These are phyloP conservation scores for Eciton burchellii DNA, from an alignment of 1,140 invertebrate species.

Conservation along the genomic window DNA sequence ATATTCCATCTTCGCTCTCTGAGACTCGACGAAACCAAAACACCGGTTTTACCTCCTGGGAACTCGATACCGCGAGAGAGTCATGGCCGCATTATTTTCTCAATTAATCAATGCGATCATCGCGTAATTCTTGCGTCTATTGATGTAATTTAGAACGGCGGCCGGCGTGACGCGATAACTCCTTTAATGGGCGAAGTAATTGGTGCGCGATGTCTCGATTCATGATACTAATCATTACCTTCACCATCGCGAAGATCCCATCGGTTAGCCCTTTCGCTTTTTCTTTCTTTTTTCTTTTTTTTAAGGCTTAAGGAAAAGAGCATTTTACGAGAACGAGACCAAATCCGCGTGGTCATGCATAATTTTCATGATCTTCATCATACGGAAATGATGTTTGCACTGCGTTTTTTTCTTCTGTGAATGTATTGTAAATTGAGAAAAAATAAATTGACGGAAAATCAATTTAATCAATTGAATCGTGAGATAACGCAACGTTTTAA, in stretches of 20 bases:
- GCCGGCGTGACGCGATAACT: conserved; percentile 1
- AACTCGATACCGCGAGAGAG: background rate
- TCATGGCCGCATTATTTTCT: conserved; percentile 4
- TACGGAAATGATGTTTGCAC: background rate
- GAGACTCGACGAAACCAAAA: conserved; percentile 20
- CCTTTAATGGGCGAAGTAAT: conserved; percentile 46
- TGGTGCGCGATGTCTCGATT: background rate
- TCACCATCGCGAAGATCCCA: background rate
- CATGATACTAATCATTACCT: background rate
- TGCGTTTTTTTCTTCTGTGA: background rate
- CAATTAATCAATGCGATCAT: conserved; percentile 50
- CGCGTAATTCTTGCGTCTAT: conserved; percentile 38
- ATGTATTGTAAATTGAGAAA: background rate
- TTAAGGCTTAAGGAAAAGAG: too few species aligned
- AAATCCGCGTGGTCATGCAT: too few species aligned
- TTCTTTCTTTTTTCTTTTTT: background rate
- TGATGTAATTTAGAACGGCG: conserved; percentile 38
- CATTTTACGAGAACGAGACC: too few species aligned
- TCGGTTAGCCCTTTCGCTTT: background rate
- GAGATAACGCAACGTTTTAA: conserved; percentile 26
- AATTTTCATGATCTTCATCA: background rate
- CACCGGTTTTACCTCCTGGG: background rate
- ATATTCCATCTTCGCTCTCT: background rate
- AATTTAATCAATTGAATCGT: background rate
- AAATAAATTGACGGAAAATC: background rate